Conservation (phyloP, 2,113 vertebrate genomes). For the Corythoichthys intestinalis region DNA sequence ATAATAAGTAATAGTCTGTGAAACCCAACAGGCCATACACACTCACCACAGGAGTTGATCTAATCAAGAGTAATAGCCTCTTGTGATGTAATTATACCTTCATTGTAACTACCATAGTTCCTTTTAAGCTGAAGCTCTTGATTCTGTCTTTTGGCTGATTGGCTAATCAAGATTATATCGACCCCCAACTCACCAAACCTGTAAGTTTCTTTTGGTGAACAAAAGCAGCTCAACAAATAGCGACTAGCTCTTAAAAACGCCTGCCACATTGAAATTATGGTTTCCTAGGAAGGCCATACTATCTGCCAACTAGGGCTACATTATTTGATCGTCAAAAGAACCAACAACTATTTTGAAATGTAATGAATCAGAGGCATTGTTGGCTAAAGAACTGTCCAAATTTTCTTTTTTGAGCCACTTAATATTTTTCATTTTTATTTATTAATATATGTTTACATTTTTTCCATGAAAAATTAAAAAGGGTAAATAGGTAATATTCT, state of each 20-base stretch:
- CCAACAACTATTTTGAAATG: background rate
- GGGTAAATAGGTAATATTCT: no score
- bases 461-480: no score
- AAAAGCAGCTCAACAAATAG: background rate
- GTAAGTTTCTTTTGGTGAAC: background rate
- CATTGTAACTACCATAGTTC: background rate
- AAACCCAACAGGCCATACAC: background rate
- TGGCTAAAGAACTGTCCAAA: no score
- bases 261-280: no score
- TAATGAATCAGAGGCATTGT: no score
- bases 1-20: background rate
- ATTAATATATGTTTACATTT: no score
- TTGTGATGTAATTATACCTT: background rate
- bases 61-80: background rate
- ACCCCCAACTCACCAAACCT: background rate
- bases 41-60: background rate
- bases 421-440: no score
- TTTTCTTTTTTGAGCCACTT: no score
- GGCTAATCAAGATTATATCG: conserved; percentile 9
- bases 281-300: no score
- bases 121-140: background rate
- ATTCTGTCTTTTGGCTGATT: background rate
- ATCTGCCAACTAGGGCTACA: no score
- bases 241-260: background rate
- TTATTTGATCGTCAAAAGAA: background rate